Percentiles rank a stretch among this genome's conserved stretches.
Conservation (phyloP, 2,888 invertebrate genomes). For the Tachina lurida region DNA sequence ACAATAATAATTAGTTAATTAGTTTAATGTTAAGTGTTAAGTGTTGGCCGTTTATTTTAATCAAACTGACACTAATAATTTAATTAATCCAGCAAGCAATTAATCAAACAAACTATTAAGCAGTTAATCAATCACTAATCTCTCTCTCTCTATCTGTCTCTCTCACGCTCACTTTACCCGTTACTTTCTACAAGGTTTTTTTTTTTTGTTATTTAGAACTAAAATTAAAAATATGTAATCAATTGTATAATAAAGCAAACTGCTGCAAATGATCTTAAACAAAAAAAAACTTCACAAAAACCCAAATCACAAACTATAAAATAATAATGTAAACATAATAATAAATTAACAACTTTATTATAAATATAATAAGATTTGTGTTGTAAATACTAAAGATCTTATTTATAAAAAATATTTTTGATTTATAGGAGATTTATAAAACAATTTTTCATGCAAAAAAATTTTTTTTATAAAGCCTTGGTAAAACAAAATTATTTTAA, state of each 20-base stretch:
- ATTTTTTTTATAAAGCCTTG: no score
- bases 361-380: background rate
- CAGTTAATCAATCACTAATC: conserved; percentile 53
- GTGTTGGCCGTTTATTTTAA: conserved; percentile 53
- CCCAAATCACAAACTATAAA: background rate
- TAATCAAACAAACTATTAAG: conserved; percentile 18
- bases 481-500: no score
- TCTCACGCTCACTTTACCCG: conserved; percentile 25
- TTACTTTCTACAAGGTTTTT: conserved; percentile 3
- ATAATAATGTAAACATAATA: conserved; percentile 1
- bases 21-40: conserved; percentile 59
- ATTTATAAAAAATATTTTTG: no score
- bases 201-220: conserved; percentile 30
- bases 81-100: conserved; percentile 23
- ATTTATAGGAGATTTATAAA: no score
- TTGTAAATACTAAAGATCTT: background rate
- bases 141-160: conserved; percentile 6
- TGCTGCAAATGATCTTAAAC: background rate
- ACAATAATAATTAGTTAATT: conserved; percentile 37
- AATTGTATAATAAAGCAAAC: background rate
- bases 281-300: background rate
- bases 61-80: conserved; percentile 49
- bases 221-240: background rate
- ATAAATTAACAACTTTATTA: background rate
- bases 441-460: no score